Percentiles rank a stretch among this genome's conserved stretches.
Evolutionary conservation across 30 jellyfish, hydroid and myxozoan species (phyloP).

Genomic region (Aurelia sp.): DNA sequence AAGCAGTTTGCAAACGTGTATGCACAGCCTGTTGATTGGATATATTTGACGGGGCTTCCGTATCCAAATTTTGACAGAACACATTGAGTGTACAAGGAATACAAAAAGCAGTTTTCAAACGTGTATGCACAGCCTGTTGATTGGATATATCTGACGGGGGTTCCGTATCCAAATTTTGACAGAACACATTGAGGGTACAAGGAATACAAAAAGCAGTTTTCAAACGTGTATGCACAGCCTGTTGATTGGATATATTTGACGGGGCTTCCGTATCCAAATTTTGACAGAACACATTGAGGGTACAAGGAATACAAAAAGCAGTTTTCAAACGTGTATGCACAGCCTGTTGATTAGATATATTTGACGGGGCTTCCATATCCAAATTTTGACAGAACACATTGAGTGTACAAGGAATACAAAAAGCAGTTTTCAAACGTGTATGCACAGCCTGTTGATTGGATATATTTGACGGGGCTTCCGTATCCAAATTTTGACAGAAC

Average conservation of each 20-base stretch:
- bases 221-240: not conserved
- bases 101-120: not conserved
- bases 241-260: too few relatives aligned
- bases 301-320: not conserved
- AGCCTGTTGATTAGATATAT: too few relatives aligned
- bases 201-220: not conserved
- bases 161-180: too few relatives aligned
- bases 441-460: not conserved
- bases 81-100: not conserved
- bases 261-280: too few relatives aligned
- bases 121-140: not conserved
- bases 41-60: too few relatives aligned
- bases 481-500: not conserved
- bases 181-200: not conserved
- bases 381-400: not conserved
- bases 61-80: not conserved
- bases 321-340: not conserved
- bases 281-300: not conserved
- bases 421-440: not conserved
- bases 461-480: too few relatives aligned
- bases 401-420: not conserved
- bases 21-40: not conserved
- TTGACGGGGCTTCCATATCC: too few relatives aligned
- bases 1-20: not conserved
- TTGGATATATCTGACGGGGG: too few relatives aligned